Base-by-base conservation (phyloP, 2,113 vertebrate species). In the Solenodon paradoxus region DNA sequence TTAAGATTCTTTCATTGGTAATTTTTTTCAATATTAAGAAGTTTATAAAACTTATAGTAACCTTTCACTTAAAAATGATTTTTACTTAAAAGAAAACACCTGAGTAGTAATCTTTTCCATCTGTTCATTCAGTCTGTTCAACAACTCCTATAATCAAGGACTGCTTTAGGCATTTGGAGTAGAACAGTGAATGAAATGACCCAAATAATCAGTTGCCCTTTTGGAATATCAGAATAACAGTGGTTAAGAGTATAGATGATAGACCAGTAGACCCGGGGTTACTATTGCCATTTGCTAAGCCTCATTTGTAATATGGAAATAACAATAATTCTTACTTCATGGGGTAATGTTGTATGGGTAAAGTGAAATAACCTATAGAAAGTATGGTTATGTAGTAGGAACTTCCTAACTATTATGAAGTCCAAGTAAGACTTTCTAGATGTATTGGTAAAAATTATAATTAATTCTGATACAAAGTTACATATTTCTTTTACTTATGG, bases 11-110 rank as follows among this genome's bases (percentile, higher is more conserved):
- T 92, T 72, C 69, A 53, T 68, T 55, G 13, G 2, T 68, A 79
- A 66, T 86, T 38, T 45, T 93, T 83, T 97, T 69, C 28, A 87
- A 3, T 80, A 71, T 90, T 49, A 81, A 45, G 88, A 72, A 24
- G 32, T 81, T 55, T 95, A 81, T 1, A 95, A 66, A 72, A 19
- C 83, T 53, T 80, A 49, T 63, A 86, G 49, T 35, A 35, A 19
- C 4, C 45, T 47, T 35, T 35, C 53, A 85, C 19, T 47, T 53
- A 38, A 71, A 90, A 59, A 45, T 51, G 42, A 38, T 71, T 61
- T 80, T 49, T 28, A 63, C 15, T 81, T 53, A 85, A 64, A 79
- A 55, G 57, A 87, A 81, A 78, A 69, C 40, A 95, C 42, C 69
- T 40, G 38, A 74, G 7, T 26, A 80, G 3, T 75, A 74, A 51